Evolutionary conservation across 2,888 invertebrate species (phyloP).

Genomic region (Cordilura impudica): DNA sequence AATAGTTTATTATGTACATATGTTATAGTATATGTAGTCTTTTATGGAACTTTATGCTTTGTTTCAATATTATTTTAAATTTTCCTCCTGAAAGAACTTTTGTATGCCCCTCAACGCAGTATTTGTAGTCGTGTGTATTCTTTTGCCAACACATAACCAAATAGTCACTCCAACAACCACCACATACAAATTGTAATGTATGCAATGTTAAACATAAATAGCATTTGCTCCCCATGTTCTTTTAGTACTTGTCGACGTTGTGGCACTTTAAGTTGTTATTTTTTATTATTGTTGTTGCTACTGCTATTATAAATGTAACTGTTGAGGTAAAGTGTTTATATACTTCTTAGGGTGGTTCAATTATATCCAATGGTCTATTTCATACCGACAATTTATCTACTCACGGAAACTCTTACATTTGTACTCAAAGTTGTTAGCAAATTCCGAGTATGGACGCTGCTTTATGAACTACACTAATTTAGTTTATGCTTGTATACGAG

Average conservation of each 20-base stretch:
- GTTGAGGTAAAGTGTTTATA: neutral
- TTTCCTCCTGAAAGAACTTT: constrained; percentile 4
- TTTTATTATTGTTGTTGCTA: neutral
- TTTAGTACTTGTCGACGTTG: constrained; percentile 32
- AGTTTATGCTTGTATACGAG: too few species aligned
- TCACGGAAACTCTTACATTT: too few species aligned
- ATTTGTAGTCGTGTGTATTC: neutral
- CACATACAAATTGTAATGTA: constrained; percentile 7
- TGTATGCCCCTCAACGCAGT: neutral
- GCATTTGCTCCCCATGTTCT: constrained; percentile 35
- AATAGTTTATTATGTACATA: too few species aligned
- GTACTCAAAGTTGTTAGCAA: too few species aligned
- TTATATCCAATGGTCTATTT: too few species aligned
- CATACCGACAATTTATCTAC: too few species aligned
- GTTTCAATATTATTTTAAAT: neutral
- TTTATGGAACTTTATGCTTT: constrained; percentile 3
- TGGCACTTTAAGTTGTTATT: constrained; percentile 17
- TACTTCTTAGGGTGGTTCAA: too few species aligned
- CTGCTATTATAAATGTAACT: neutral
- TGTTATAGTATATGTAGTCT: constrained; percentile 30
- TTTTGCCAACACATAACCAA: constrained; percentile 1
- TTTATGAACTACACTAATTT: too few species aligned
- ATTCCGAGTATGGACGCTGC: too few species aligned
- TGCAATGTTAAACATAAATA: constrained; percentile 30
- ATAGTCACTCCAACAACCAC: neutral